A percentile compares a stretch with the other conserved stretches of the same genome.
These are phyloP conservation scores for Orthonychiurus folsomi DNA, from an alignment of 2,888 invertebrate species.

Conservation along the genomic window DNA sequence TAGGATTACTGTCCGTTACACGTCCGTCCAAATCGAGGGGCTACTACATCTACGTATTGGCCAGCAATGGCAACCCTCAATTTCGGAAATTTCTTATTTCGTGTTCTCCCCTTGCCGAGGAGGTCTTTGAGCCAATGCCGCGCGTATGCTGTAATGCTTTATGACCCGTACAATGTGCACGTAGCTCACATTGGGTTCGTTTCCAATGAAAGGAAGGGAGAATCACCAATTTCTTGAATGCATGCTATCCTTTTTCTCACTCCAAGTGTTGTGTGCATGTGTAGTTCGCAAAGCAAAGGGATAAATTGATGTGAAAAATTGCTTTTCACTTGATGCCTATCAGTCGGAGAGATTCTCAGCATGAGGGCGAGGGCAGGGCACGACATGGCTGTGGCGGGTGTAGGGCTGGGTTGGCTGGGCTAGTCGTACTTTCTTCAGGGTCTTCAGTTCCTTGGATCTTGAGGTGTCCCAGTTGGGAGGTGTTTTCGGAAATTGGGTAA, in stretches of 20 bases:
- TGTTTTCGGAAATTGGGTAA: conserved; percentile 28
- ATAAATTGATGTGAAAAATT: conserved; percentile 26
- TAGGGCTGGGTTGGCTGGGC: background rate
- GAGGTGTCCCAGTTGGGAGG: conserved; percentile 22
- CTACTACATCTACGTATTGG: no score
- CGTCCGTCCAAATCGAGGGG: no score
- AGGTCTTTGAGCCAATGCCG: background rate
- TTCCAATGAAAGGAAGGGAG: background rate
- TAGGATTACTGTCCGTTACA: no score
- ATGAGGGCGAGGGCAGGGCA: background rate
- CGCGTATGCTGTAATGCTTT: background rate
- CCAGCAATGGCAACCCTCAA: no score
- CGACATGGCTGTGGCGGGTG: background rate
- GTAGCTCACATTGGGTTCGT: background rate
- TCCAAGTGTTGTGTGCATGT: no score
- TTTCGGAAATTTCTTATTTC: no score
- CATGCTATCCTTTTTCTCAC: no score
- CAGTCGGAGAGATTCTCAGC: background rate
- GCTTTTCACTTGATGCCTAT: conserved; percentile 12
- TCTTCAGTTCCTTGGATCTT: no score
- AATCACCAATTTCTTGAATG: background rate
- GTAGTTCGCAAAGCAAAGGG: background rate
- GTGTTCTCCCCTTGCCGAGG: background rate
- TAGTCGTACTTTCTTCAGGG: background rate
- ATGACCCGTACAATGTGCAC: background rate